A percentile compares a stretch with the other conserved stretches of the same genome.
Conservation (phyloP, 2,888 invertebrate genomes). For the Athrips mouffetella region DNA sequence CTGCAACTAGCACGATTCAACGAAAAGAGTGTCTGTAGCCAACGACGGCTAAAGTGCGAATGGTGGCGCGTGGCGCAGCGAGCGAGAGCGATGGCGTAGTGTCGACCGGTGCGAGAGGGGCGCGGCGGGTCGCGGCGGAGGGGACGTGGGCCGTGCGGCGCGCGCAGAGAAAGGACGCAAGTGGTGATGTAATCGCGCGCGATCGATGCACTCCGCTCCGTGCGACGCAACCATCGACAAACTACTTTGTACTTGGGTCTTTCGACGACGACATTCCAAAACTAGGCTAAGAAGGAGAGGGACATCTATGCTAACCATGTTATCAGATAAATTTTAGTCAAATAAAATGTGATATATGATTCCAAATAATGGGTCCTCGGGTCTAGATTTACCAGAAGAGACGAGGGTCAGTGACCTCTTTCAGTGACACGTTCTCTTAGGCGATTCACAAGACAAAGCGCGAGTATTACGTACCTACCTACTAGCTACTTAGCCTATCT, state of each 20-base stretch:
- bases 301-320: background rate
- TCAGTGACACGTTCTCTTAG: constrained; percentile 45
- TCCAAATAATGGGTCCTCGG: background rate
- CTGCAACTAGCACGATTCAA: constrained; percentile 51
- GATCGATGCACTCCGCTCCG: constrained; percentile 67
- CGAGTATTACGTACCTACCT: constrained; percentile 15
- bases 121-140: constrained; percentile 20
- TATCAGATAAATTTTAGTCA: too few relatives aligned
- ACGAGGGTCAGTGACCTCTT: constrained; percentile 55
- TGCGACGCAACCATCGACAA: constrained; percentile 41
- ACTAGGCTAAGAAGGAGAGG: background rate
- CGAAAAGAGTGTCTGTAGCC: constrained; percentile 48
- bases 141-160: constrained; percentile 54
- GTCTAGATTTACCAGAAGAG: constrained; percentile 22
- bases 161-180: constrained; percentile 75
- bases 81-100: constrained; percentile 55
- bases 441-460: constrained; percentile 38
- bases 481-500: too few relatives aligned
- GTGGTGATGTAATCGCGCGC: constrained; percentile 74
- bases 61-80: constrained; percentile 60
- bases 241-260: background rate
- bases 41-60: constrained; percentile 66
- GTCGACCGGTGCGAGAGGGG: constrained; percentile 39
- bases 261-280: background rate
- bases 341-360: background rate